phyloP scores from a whole-genome alignment of 2,113 vertebrate species.

The Gallinago paraguaiae region DNA sequence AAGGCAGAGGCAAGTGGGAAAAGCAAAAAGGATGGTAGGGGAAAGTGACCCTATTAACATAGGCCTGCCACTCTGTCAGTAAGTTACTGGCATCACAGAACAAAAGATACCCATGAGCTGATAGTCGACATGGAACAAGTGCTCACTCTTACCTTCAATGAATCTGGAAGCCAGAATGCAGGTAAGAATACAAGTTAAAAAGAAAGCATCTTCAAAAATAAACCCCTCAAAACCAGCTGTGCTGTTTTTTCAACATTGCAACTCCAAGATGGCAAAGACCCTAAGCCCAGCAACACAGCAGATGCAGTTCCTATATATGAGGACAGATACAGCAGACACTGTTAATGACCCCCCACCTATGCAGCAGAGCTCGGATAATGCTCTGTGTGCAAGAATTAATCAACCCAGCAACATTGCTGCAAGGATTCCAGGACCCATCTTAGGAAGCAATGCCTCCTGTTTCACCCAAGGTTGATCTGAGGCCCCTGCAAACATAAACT shows the following conservation, averaged over 20 bases:
- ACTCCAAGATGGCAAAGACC: background rate
- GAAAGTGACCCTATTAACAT: background rate
- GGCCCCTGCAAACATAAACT: background rate
- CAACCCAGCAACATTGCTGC: background rate
- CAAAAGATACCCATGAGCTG: background rate
- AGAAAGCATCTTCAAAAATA: background rate
- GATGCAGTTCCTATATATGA: background rate
- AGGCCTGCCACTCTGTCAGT: background rate
- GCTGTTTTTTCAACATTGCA: background rate
- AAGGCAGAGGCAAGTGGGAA: background rate
- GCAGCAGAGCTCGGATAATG: background rate
- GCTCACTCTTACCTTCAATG: background rate
- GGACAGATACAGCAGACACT: background rate
- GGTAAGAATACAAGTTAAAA: background rate
- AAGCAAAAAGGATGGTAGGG: background rate
- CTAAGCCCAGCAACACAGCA: background rate
- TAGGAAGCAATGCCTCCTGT: background rate
- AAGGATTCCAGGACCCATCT: background rate
- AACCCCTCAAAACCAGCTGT: rapidly evolving
- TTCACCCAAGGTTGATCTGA: background rate
- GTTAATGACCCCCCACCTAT: background rate
- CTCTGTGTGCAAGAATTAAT: background rate
- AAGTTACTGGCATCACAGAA: background rate
- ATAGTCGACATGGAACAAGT: background rate
- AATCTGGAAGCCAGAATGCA: background rate